Evolutionary conservation across 2,113 vertebrate genomes (phyloP), one percentile per base, ranked within the genome.

Genomic region (Dolichallabes microphthalmus): DNA sequence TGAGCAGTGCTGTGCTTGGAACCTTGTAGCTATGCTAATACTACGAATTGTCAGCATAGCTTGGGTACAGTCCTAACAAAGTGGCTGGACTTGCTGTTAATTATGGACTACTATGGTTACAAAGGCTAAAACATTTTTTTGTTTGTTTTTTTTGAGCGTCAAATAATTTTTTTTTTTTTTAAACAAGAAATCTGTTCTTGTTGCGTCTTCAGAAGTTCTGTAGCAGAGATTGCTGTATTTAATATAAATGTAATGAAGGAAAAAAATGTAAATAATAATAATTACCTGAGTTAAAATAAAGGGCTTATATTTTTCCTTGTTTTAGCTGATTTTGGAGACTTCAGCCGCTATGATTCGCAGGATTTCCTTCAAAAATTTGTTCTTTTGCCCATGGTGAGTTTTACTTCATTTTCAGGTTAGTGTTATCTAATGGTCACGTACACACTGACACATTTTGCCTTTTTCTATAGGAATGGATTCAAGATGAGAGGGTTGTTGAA

Each of bases 311-410:
- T 53, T 39, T 88, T 89, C 82, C 89, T 86, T 53, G 4, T 71
- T 85, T 2, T 91, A 99, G 98, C 97, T 92, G 97, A 99, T 92
- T 98, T 99, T 93, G 98, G 98, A 91, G 97, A 99, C 92, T 98
- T 96, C 86, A 96, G 96, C 92, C 96, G 96, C 57, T 98, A 98
- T 95, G 97, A 99, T 90, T 99, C 97, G 82, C 97, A 99, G 90
- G 98, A 99, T 82, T 99, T 99, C 91, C 96, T 98, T 27, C 96
- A 99, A 94, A 97, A 98, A 92, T 98, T 97, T 93, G 96, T 96
- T 88, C 95, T 99, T 80, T 96, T 99, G 90, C 98, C 98, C 83
- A 97, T 99, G 93, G 98, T 99, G 95, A 97, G 97, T 80, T 5
- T 58, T 78, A 22, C 27, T 80, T 12, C 19, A 55, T 1, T n/a